These are phyloP conservation scores for Willowsia nigromaculata DNA, from an alignment of 2,888 invertebrate genomes.

Conservation along the genomic window DNA sequence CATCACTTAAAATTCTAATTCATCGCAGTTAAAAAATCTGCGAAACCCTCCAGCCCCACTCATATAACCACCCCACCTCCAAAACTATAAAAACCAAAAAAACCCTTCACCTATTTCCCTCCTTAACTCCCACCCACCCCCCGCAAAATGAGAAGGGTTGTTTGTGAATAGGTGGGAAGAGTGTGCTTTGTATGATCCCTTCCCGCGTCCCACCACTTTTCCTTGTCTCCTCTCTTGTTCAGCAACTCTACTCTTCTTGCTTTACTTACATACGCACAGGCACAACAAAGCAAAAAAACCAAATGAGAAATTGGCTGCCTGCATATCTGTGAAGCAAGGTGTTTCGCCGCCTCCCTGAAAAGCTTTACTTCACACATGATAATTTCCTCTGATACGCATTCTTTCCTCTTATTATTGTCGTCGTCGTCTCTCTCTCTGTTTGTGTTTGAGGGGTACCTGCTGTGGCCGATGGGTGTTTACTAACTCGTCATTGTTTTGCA, in stretches of 20 bases:
- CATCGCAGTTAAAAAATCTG: too few species aligned
- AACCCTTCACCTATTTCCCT: neutral
- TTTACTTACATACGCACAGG: neutral
- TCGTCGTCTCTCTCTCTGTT: neutral
- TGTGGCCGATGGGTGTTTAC: neutral
- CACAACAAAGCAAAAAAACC: neutral
- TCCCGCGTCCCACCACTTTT: constrained; percentile 47
- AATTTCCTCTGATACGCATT: neutral
- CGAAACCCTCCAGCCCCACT: too few species aligned
- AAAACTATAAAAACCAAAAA: neutral
- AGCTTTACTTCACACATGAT: constrained; percentile 42
- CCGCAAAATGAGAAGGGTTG: neutral
- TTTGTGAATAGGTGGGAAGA: constrained; percentile 30
- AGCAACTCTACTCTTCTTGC: neutral
- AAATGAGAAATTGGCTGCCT: neutral
- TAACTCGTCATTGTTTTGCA: neutral
- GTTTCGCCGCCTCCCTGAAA: constrained; percentile 54
- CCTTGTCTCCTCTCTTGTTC: neutral
- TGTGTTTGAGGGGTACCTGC: neutral
- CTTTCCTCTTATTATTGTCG: neutral
- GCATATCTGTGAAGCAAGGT: constrained; percentile 39
- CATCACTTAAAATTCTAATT: neutral
- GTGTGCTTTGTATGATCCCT: constrained; percentile 51
- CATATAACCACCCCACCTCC: neutral
- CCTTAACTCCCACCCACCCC: neutral